Conservation (phyloP, 2,797 vertebrate genomes). For the Anisognathus igniventris region DNA sequence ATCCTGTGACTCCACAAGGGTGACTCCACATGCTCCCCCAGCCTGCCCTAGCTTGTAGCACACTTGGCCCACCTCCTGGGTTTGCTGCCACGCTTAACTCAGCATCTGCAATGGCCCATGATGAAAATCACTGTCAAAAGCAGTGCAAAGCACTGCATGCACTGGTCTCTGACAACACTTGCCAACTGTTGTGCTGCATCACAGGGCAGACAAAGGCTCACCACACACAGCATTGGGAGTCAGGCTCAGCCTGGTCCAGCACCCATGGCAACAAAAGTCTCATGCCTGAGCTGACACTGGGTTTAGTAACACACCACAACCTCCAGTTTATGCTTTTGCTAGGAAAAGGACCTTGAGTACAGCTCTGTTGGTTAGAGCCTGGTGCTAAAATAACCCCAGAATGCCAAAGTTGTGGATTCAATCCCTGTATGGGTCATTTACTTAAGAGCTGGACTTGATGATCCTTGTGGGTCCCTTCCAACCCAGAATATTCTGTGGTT, state of each 20-base stretch:
- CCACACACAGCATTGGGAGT: fast-evolving
- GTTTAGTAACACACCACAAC: background rate
- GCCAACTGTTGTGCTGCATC: background rate
- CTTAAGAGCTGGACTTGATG: background rate
- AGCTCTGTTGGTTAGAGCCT: background rate
- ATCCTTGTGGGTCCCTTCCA: background rate
- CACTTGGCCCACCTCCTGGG: background rate
- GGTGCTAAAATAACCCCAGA: background rate
- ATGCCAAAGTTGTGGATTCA: background rate
- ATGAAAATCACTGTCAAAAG: background rate
- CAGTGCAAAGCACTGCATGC: background rate
- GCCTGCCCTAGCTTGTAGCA: background rate
- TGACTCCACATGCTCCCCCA: background rate
- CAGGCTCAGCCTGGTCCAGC: background rate
- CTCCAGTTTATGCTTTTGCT: background rate
- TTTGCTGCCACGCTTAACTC: background rate
- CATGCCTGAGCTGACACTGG: fast-evolving
- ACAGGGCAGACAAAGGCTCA: background rate
- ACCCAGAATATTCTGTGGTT: background rate
- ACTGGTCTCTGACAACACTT: background rate
- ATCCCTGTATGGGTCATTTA: background rate
- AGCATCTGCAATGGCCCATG: background rate
- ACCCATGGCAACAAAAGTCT: background rate
- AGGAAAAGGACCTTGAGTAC: background rate
- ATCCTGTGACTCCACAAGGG: background rate